These are phyloP conservation scores for Drosophila arizonae DNA, from an alignment of 1,140 invertebrate species.

Conservation along the genomic window DNA sequence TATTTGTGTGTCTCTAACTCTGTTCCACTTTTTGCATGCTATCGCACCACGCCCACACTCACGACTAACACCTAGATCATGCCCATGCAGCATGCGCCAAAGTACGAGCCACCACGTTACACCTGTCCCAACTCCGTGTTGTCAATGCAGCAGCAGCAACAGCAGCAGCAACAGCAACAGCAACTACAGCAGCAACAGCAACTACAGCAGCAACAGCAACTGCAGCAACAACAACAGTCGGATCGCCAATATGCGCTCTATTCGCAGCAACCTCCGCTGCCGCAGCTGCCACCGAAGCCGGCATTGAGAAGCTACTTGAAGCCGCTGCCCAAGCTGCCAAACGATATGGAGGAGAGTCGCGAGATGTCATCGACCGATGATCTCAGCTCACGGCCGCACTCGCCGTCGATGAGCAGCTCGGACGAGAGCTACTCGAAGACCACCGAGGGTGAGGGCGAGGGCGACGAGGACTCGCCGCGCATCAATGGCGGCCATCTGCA, in stretches of 20 bases:
- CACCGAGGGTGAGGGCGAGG: constrained; percentile 84
- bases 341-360: constrained; percentile 75
- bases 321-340: constrained; percentile 85
- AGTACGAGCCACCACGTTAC: constrained; percentile 83
- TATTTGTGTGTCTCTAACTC: constrained; percentile 50
- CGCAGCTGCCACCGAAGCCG: constrained; percentile 62
- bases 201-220: constrained; percentile 47
- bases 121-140: constrained; percentile 83
- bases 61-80: constrained; percentile 67
- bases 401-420: constrained; percentile 90
- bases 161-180: constrained; percentile 56
- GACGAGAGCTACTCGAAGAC: constrained; percentile 91
- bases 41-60: constrained; percentile 32
- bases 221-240: constrained; percentile 65
- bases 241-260: constrained; percentile 84
- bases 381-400: constrained; percentile 90
- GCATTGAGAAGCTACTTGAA: constrained; percentile 82
- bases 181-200: constrained; percentile 76
- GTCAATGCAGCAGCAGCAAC: constrained; percentile 83
- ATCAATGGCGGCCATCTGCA: constrained; percentile 60
- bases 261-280: constrained; percentile 75
- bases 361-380: constrained; percentile 89
- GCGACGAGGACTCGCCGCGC: constrained; percentile 78
- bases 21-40: constrained; percentile 64
- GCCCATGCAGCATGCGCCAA: constrained; percentile 82